Conservation (phyloP, 2,797 vertebrate genomes). For the Chaunax sp. region DNA sequence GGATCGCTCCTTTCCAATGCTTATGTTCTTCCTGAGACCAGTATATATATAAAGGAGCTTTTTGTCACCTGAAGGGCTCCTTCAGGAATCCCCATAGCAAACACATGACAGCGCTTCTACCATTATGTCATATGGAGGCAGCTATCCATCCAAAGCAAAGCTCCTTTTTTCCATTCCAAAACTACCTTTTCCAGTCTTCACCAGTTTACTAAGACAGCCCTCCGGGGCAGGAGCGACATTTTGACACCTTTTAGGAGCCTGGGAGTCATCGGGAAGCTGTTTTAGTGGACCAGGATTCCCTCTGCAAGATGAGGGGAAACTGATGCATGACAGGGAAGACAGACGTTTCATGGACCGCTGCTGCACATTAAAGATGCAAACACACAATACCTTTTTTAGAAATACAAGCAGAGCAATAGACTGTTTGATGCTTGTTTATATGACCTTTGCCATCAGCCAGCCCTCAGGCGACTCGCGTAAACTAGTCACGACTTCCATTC, state of each 20-base stretch:
- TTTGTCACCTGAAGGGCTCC: background rate
- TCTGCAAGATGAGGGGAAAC: background rate
- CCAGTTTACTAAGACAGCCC: constrained; percentile 30
- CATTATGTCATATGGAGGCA: background rate
- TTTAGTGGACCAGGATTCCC: constrained; percentile 33
- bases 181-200: constrained; percentile 13
- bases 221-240: constrained; percentile 13
- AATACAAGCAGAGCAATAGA: background rate
- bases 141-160: constrained; percentile 1
- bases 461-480: constrained; percentile 23
- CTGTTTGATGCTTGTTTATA: background rate
- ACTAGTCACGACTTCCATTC: no score
- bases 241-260: constrained; percentile 27
- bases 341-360: constrained; percentile 15
- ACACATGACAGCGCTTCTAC: background rate
- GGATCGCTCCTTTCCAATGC: background rate
- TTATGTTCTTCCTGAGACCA: background rate
- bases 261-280: constrained; percentile 35
- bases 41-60: background rate
- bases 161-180: background rate
- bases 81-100: background rate
- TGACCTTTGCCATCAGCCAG: constrained; percentile 52
- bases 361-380: constrained; percentile 14
- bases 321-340: background rate
- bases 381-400: background rate